Evolutionary conservation across 2,888 invertebrate genomes (phyloP).

Genomic region (Eristalis intricaria): DNA sequence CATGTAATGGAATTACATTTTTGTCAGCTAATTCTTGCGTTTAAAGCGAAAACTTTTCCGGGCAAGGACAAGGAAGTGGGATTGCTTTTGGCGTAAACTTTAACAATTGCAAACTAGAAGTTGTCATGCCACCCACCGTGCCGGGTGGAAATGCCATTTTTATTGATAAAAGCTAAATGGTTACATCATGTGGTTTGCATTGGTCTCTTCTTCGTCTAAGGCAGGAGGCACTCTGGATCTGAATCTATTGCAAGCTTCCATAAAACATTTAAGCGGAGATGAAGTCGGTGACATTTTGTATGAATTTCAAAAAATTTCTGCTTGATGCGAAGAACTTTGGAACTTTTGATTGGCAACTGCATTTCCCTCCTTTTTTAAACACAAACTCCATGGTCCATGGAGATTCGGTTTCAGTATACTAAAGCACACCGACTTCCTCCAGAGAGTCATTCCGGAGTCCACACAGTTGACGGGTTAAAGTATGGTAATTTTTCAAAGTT

Average conservation of each 20-base stretch:
- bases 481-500: too few species aligned
- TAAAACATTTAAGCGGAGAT: neutral
- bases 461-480: too few species aligned
- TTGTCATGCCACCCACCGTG: neutral
- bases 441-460: too few species aligned
- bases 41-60: constrained; percentile 52
- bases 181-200: neutral
- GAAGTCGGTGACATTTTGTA: neutral
- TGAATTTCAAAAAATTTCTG: neutral
- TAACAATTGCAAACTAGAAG: constrained; percentile 21
- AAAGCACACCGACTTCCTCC: too few species aligned
- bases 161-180: neutral
- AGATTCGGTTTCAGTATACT: too few species aligned
- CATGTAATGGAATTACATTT: constrained; percentile 68
- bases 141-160: neutral
- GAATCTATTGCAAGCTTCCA: neutral
- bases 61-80: constrained; percentile 19
- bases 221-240: too few species aligned
- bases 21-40: constrained; percentile 67
- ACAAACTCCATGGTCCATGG: too few species aligned
- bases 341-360: neutral
- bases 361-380: too few species aligned
- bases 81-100: constrained; percentile 31
- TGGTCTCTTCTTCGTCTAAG: neutral
- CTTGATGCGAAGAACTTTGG: neutral